Evolutionary conservation across 2,113 vertebrate species (phyloP).

Genomic region (Ceratotherium simum): DNA sequence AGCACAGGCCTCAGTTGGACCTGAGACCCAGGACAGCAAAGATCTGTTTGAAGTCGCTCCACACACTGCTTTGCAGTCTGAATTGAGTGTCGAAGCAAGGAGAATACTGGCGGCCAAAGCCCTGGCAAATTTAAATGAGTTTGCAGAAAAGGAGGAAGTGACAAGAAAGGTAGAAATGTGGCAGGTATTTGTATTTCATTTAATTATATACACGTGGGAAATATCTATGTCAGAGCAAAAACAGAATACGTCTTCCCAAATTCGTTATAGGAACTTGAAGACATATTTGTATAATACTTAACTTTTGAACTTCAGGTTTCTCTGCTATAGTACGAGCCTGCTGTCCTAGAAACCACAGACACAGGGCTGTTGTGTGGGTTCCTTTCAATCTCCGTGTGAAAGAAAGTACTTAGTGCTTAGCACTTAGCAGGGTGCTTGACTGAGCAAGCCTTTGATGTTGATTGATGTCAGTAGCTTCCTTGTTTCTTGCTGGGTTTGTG

Average conservation of each 20-base stretch:
- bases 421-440: neutral
- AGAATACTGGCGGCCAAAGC: slow-evolving; percentile 92
- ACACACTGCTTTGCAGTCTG: slow-evolving; percentile 86
- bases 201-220: neutral
- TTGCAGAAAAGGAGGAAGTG: slow-evolving; percentile 88
- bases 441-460: neutral
- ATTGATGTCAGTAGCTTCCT: neutral
- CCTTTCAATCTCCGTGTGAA: neutral
- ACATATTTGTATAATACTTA: neutral
- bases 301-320: neutral
- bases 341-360: neutral
- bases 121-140: slow-evolving; percentile 90
- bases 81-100: slow-evolving; percentile 89
- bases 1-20: slow-evolving; percentile 69
- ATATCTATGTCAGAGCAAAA: slow-evolving; percentile 9
- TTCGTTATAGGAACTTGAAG: neutral
- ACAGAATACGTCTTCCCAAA: neutral
- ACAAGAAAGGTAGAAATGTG: slow-evolving; percentile 91
- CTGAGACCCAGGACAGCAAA: slow-evolving; percentile 76
- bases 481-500: neutral
- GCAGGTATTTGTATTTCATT: slow-evolving; percentile 91
- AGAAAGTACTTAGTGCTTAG: neutral
- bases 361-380: neutral
- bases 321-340: neutral
- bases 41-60: slow-evolving; percentile 82